Percentiles rank a stretch among this genome's conserved stretches.
Evolutionary conservation across 2,113 vertebrate genomes (phyloP).

Genomic region (Calcarius ornatus): DNA sequence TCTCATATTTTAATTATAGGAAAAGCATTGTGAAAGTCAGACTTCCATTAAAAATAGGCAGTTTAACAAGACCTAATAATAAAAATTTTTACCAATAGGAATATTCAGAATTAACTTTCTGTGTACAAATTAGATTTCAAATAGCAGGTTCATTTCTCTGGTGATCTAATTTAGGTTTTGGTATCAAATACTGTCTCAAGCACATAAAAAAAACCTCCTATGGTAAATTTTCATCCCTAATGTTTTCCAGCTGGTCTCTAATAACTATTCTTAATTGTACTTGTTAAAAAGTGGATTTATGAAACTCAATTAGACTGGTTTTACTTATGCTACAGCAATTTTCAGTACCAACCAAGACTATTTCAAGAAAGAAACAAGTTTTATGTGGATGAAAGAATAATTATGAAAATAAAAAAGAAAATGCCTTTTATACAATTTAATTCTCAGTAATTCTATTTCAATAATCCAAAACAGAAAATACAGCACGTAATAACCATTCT

Average conservation of each 20-base stretch:
- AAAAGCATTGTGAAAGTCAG: slow-evolving; percentile 49
- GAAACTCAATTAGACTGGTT: slow-evolving; percentile 72
- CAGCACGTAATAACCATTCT: slow-evolving; percentile 26
- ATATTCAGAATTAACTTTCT: slow-evolving; percentile 60
- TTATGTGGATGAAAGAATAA: slow-evolving; percentile 65
- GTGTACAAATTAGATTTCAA: slow-evolving; percentile 64
- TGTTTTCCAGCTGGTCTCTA: slow-evolving; percentile 70
- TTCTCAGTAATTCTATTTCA: slow-evolving; percentile 55
- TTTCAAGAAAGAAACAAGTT: slow-evolving; percentile 52
- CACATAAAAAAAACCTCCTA: slow-evolving; percentile 57
- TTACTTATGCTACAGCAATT: slow-evolving; percentile 48
- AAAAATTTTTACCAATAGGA: slow-evolving; percentile 61
- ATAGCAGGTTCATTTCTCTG: slow-evolving; percentile 51
- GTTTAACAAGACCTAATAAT: slow-evolving; percentile 53
- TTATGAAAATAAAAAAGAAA: slow-evolving; percentile 70
- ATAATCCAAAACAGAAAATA: slow-evolving; percentile 39
- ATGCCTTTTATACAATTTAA: slow-evolving; percentile 23
- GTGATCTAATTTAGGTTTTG: slow-evolving; percentile 61
- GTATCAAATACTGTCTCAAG: slow-evolving; percentile 58
- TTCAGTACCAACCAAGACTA: slow-evolving; percentile 32
- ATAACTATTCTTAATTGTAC: slow-evolving; percentile 76
- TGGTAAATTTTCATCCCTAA: slow-evolving; percentile 56
- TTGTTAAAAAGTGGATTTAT: slow-evolving; percentile 78
- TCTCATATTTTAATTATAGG: slow-evolving; percentile 58
- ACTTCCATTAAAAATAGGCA: slow-evolving; percentile 34